A percentile compares a stretch with the other conserved stretches of the same genome.
Conservation (phyloP, 2,113 vertebrate genomes). For the Calyptomena viridis region DNA sequence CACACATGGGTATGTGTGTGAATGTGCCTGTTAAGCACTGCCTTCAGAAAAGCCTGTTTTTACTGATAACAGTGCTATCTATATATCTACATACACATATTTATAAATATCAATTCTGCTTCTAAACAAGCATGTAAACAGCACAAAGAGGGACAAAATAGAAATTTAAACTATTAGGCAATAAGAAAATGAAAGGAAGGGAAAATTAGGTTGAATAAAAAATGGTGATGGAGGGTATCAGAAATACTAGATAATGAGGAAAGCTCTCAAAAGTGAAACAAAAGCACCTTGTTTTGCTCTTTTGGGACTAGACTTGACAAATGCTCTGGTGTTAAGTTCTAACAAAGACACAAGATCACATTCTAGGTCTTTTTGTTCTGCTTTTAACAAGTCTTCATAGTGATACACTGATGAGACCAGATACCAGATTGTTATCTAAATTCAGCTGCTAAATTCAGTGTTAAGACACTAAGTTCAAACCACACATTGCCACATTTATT, state of each 20-base stretch:
- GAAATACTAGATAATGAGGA: not conserved
- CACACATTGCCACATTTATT: conserved; percentile 62
- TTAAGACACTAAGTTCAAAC: conserved; percentile 66
- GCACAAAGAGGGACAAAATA: not conserved
- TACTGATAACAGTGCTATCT: not conserved
- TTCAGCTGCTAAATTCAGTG: conserved; percentile 69
- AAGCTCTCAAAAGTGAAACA: not conserved
- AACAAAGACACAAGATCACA: conserved; percentile 52
- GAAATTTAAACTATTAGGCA: not conserved
- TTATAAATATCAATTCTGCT: not conserved
- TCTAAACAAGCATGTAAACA: not conserved
- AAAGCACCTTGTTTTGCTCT: conserved; percentile 24
- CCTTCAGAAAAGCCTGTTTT: not conserved
- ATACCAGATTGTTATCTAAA: conserved; percentile 71
- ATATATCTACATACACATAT: not conserved
- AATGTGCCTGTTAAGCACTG: rapidly evolving
- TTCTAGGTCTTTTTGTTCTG: conserved; percentile 63
- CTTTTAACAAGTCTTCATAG: conserved; percentile 60
- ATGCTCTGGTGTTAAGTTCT: not conserved
- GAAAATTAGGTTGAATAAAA: not conserved
- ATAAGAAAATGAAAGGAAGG: not conserved
- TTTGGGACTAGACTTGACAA: conserved; percentile 27
- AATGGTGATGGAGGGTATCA: not conserved
- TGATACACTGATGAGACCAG: conserved; percentile 64
- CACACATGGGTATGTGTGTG: rapidly evolving